phyloP scores from a whole-genome alignment of 1,140 invertebrate genomes.

The Trichonephila clavata region DNA sequence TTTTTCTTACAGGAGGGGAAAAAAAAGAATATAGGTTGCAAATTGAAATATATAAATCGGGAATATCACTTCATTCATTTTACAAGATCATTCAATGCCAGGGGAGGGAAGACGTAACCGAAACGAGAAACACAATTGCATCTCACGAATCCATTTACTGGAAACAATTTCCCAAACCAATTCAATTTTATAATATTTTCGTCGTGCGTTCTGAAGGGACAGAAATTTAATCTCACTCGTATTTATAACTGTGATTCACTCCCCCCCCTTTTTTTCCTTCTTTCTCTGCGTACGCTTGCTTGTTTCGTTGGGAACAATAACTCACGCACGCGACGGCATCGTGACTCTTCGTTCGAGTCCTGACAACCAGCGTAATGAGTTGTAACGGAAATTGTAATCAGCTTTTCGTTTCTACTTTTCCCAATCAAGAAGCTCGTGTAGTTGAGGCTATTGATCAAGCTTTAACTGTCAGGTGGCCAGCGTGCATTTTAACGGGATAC shows the following conservation, averaged over 20 bases:
- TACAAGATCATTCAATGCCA: not conserved
- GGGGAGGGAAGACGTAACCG: not conserved
- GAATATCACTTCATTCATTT: not conserved
- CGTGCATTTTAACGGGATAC: not conserved
- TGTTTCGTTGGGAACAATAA: not conserved
- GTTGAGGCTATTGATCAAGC: slow-evolving; percentile 33
- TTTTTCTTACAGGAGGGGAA: not conserved
- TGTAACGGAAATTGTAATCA: slow-evolving; percentile 70
- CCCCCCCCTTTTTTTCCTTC: not conserved
- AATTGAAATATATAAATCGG: slow-evolving; percentile 7
- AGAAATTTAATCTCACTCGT: slow-evolving; percentile 5
- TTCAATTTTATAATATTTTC: slow-evolving; percentile 7
- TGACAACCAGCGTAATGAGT: slow-evolving; percentile 5
- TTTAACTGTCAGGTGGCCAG: slow-evolving; percentile 40
- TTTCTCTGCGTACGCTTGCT: not conserved
- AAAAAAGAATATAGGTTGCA: not conserved
- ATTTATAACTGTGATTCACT: not conserved
- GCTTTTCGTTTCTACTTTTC: slow-evolving; percentile 39
- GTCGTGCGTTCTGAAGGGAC: not conserved
- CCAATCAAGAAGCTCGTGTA: slow-evolving; percentile 33
- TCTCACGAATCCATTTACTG: not conserved
- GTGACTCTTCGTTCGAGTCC: not conserved
- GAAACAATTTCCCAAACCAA: not conserved
- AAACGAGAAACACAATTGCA: not conserved
- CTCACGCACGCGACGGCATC: not conserved